Conservation (phyloP, 2,797 vertebrate genomes). For the Scleropages formosus region DNA sequence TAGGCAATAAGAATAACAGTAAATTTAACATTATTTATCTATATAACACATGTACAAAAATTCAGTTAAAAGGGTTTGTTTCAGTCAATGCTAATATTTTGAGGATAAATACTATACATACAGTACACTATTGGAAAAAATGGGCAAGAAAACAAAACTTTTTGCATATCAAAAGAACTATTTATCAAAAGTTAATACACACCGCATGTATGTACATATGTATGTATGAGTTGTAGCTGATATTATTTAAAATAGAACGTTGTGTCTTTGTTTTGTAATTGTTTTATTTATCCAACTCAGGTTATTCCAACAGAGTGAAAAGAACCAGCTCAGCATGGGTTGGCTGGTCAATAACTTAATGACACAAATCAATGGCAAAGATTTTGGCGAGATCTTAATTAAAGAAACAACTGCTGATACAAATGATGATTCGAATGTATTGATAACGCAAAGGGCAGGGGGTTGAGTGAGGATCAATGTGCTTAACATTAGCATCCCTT, state of each 20-base stretch:
- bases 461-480: conserved; percentile 73
- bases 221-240: too few relatives aligned
- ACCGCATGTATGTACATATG: too few relatives aligned
- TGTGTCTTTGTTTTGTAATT: conserved; percentile 52
- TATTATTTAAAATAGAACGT: neutral
- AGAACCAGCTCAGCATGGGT: conserved; percentile 73
- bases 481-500: conserved; percentile 81
- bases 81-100: too few relatives aligned
- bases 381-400: conserved; percentile 91
- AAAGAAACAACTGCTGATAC: conserved; percentile 94
- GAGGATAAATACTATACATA: too few relatives aligned
- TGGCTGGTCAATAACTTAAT: conserved; percentile 84
- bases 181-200: too few relatives aligned
- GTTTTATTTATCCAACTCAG: conserved; percentile 45
- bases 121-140: too few relatives aligned
- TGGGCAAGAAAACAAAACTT: too few relatives aligned
- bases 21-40: too few relatives aligned
- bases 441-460: conserved; percentile 63
- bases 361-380: conserved; percentile 83
- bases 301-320: conserved; percentile 67
- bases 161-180: too few relatives aligned
- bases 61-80: too few relatives aligned
- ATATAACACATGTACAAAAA: too few relatives aligned
- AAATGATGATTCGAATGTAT: conserved; percentile 90
- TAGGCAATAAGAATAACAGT: too few relatives aligned